These are phyloP conservation scores for Picus viridis DNA, from an alignment of 2,797 vertebrate genomes.

Conservation along the genomic window DNA sequence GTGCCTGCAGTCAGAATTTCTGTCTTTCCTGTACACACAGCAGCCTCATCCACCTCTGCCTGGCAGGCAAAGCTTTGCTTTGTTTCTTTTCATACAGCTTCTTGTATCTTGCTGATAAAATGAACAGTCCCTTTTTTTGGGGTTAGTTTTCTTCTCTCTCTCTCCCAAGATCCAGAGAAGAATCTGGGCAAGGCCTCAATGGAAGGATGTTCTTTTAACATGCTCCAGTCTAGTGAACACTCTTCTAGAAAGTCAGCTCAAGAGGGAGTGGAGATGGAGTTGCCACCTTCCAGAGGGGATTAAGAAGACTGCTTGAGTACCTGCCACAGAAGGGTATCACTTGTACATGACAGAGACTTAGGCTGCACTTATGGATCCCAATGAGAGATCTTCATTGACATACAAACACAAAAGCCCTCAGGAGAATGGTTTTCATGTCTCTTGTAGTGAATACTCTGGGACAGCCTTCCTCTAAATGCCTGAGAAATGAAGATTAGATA, in stretches of 20 bases:
- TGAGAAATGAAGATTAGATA: conserved; percentile 3
- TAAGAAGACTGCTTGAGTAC: neutral
- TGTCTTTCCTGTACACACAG: neutral
- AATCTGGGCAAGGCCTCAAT: neutral
- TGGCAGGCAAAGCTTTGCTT: neutral
- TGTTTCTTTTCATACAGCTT: neutral
- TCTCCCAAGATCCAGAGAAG: neutral
- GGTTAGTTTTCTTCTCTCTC: neutral
- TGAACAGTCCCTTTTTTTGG: neutral
- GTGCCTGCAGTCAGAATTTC: neutral
- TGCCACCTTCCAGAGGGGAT: neutral
- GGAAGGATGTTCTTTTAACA: neutral
- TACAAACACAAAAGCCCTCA: neutral
- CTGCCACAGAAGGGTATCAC: neutral
- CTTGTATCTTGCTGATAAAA: neutral
- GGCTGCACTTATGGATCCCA: neutral
- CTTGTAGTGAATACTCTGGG: neutral
- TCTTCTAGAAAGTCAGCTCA: neutral
- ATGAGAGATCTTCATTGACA: neutral
- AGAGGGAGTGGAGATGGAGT: neutral
- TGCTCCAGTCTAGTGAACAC: neutral
- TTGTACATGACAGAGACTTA: neutral
- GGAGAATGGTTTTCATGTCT: neutral
- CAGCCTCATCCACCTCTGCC: neutral
- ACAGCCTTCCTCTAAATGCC: neutral